Conservation (phyloP, 1,140 invertebrate genomes). For the Procambarus virginalis region DNA sequence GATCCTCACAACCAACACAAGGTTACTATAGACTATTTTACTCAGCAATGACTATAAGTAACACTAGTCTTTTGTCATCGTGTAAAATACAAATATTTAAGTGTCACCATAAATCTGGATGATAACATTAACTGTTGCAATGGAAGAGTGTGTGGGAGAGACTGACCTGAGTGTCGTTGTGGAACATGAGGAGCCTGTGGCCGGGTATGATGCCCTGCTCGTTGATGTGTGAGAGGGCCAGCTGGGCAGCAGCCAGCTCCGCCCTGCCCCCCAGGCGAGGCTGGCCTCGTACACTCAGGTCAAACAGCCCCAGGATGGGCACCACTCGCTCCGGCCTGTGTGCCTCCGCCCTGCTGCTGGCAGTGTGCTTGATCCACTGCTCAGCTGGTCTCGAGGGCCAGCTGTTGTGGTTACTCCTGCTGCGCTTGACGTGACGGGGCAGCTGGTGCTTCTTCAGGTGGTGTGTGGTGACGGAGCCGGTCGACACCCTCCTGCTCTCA, state of each 20-base stretch:
- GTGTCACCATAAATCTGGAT: no score
- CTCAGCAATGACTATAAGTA: no score
- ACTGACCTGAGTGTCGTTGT: conserved; percentile 87
- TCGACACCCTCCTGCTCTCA: no score
- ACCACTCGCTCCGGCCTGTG: background rate
- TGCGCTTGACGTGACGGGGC: background rate
- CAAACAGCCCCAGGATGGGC: conserved; percentile 83
- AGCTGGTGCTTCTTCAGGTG: background rate
- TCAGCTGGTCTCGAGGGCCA: background rate
- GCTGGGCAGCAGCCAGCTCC: conserved; percentile 83
- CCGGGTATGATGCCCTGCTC: conserved; percentile 80
- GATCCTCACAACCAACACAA: no score
- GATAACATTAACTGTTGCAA: no score
- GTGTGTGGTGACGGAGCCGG: background rate
- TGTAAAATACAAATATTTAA: no score
- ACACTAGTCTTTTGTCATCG: no score
- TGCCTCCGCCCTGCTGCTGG: background rate
- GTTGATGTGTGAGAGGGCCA: conserved; percentile 86
- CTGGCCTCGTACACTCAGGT: conserved; percentile 82
- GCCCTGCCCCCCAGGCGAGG: conserved; percentile 76
- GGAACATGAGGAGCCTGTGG: conserved; percentile 82
- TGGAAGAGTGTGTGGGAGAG: background rate
- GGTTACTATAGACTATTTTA: no score
- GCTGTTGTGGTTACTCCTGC: background rate
- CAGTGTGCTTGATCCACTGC: background rate